Conservation (phyloP, 2,113 vertebrate species). For the Rhynchopsitta pachyrhyncha region DNA sequence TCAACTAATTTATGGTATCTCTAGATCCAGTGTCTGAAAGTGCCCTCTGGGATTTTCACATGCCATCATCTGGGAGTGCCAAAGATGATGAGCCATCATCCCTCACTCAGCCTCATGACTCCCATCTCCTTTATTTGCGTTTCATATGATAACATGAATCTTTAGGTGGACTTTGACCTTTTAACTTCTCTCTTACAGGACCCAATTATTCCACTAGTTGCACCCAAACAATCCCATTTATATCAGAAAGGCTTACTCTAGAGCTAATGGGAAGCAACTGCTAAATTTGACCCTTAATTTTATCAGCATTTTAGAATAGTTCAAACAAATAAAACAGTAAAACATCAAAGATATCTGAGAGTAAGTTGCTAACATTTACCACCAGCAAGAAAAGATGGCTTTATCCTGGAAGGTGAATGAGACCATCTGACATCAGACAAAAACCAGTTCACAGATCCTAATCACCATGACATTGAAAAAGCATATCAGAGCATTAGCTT, state of each 20-base stretch:
- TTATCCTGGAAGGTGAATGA: background rate
- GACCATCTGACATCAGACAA: background rate
- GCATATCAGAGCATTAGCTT: background rate
- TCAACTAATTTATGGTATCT: background rate
- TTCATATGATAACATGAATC: slow-evolving; percentile 3
- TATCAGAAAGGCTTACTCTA: background rate
- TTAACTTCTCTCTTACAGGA: background rate
- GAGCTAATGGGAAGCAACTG: background rate
- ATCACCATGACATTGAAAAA: background rate
- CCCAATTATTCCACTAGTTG: background rate
- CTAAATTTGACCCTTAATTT: background rate
- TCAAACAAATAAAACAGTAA: background rate
- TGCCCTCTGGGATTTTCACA: background rate
- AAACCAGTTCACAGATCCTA: background rate
- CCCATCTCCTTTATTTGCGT: background rate
- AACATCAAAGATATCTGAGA: background rate
- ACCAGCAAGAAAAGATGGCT: background rate
- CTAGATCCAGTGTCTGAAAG: background rate
- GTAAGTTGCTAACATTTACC: background rate
- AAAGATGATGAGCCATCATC: background rate
- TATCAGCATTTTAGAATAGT: background rate
- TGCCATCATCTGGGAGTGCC: background rate
- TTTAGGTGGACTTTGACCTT: background rate
- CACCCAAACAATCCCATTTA: background rate
- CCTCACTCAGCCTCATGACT: background rate